Conservation (phyloP, 2,113 vertebrate genomes). For the Acrocephalus arundinaceus region DNA sequence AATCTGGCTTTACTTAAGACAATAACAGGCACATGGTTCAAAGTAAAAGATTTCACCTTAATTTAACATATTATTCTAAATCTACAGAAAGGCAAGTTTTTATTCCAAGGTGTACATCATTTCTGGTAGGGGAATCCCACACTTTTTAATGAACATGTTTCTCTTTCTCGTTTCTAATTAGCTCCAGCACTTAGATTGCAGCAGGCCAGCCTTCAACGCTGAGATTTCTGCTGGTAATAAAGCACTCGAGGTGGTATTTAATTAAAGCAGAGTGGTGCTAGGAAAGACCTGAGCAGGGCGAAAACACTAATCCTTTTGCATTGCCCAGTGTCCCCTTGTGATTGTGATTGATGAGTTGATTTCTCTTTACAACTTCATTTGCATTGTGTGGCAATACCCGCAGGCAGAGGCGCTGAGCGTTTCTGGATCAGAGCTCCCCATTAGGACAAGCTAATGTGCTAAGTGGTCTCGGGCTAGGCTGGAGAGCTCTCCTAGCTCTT, state of each 20-base stretch:
- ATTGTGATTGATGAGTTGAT: constrained; percentile 82
- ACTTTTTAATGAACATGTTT: constrained; percentile 61
- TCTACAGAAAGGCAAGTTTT: constrained; percentile 58
- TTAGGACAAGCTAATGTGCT: constrained; percentile 36
- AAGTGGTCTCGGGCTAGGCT: constrained; percentile 26
- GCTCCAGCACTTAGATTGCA: constrained; percentile 45
- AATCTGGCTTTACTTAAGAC: constrained; percentile 18
- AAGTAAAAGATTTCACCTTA: constrained; percentile 23
- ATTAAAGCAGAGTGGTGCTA: constrained; percentile 75
- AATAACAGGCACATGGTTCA: background rate
- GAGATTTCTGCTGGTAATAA: constrained; percentile 49
- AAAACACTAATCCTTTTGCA: constrained; percentile 72
- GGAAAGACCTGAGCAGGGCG: constrained; percentile 61
- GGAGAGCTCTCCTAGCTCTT: constrained; percentile 3
- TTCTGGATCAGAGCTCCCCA: constrained; percentile 59
- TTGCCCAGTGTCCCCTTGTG: constrained; percentile 69
- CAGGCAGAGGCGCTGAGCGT: constrained; percentile 51
- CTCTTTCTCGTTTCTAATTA: constrained; percentile 70
- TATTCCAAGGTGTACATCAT: constrained; percentile 31
- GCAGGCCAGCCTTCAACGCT: constrained; percentile 8
- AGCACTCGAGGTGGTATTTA: constrained; percentile 78
- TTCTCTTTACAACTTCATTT: constrained; percentile 80
- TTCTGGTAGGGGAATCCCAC: constrained; percentile 59
- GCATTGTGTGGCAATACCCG: constrained; percentile 49
- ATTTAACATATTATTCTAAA: constrained; percentile 54